These are phyloP conservation scores for Adelognathus sp. DNA, from an alignment of 2,888 invertebrate species.

Conservation along the genomic window DNA sequence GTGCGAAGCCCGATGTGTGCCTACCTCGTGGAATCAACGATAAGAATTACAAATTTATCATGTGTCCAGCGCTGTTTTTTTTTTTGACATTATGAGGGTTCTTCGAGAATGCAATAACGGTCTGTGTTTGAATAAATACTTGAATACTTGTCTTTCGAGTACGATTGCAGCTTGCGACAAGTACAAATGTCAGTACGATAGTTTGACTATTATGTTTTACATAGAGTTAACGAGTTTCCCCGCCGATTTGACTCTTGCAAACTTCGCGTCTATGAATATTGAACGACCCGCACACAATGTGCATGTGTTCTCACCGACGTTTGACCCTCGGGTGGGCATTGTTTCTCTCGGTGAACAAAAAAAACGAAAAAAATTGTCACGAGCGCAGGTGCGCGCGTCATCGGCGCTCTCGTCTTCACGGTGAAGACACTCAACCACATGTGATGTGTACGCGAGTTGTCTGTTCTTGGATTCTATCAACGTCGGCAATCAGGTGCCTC, in stretches of 20 bases:
- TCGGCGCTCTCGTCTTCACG: not conserved
- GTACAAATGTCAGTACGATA: not conserved
- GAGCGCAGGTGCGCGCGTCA: slow-evolving; percentile 1
- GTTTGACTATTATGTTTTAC: slow-evolving; percentile 5
- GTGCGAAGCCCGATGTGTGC: not conserved
- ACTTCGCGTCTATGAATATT: slow-evolving; percentile 20
- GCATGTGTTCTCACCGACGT: slow-evolving; percentile 13
- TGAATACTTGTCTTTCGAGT: not conserved
- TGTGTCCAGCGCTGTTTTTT: not conserved
- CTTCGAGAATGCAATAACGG: not conserved
- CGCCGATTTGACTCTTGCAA: not conserved
- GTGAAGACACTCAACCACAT: too few species aligned
- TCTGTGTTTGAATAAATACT: not conserved
- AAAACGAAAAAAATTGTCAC: slow-evolving; percentile 9
- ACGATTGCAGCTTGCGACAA: not conserved
- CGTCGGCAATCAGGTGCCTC: slow-evolving; percentile 29
- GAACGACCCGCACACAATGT: slow-evolving; percentile 23
- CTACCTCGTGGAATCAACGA: slow-evolving; percentile 13
- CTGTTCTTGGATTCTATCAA: slow-evolving; percentile 48
- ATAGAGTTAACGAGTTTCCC: slow-evolving; percentile 17
- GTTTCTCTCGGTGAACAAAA: slow-evolving; percentile 6
- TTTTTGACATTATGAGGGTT: not conserved
- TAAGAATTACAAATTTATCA: not conserved
- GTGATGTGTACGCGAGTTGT: not conserved
- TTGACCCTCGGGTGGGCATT: not conserved